These are phyloP conservation scores for Tenodera sinensis DNA, from an alignment of 2,888 invertebrate species.

Conservation along the genomic window DNA sequence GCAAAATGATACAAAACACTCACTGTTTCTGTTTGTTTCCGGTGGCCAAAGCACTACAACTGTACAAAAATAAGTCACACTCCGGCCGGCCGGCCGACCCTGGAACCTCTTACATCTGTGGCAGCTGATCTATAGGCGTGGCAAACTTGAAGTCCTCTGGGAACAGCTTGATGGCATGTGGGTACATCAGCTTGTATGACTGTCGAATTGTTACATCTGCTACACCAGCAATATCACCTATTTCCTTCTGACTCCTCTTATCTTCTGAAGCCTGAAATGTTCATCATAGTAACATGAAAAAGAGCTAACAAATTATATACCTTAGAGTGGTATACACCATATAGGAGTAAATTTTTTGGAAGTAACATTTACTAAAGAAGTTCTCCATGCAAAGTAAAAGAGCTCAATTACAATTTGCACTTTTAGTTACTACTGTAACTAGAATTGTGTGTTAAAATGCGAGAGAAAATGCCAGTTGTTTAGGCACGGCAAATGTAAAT, in stretches of 20 bases:
- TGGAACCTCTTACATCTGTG: slow-evolving; percentile 62
- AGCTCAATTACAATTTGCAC: no score
- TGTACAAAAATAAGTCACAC: background rate
- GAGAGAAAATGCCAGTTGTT: no score
- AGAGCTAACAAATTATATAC: no score
- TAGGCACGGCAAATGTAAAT: no score
- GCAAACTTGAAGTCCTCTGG: slow-evolving; percentile 95
- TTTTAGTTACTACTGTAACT: no score
- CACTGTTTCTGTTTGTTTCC: background rate
- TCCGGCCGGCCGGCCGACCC: no score
- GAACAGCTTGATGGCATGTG: slow-evolving; percentile 86
- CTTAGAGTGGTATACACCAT: no score
- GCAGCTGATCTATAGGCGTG: slow-evolving; percentile 90
- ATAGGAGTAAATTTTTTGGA: no score
- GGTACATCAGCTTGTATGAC: slow-evolving; percentile 96
- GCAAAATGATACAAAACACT: background rate
- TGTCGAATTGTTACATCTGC: slow-evolving; percentile 97
- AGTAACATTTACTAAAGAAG: no score
- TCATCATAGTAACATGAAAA: background rate
- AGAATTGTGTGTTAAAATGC: no score
- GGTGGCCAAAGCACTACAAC: background rate
- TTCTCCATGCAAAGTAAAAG: no score
- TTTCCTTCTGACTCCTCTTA: slow-evolving; percentile 93
- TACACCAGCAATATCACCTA: slow-evolving; percentile 96
- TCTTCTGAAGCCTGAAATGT: slow-evolving; percentile 77